Evolutionary conservation across 64 coral and sea anemone genomes (phyloP), one percentile per base, ranked within the genome.

Genomic region (Montipora foliosa): DNA sequence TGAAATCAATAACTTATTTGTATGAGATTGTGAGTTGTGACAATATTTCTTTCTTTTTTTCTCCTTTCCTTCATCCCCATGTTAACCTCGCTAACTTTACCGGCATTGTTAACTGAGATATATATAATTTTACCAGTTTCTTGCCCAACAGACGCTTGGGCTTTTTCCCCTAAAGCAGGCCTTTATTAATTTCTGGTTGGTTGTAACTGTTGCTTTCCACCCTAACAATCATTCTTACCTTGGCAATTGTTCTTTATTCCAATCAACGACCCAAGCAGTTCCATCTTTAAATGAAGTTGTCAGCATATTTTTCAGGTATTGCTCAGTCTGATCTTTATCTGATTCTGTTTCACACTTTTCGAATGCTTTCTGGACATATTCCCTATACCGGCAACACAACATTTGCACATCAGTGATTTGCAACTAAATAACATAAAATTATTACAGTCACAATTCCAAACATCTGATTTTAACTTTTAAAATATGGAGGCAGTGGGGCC

Each of bases 361-460:
- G 92, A 98, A 98, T 6, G 94, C 94, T 87, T 92, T 83, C 84
- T 98, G 97, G 3, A 98, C 97, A 87, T 94, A 98, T 50, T 98
- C 97, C 83, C 97, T 98, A 67, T 2, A 37, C 4, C 44, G 3
- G 0, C 21, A 76, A 13, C 11, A 64, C 9, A 64, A 0, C 9
- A 64, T 64, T 4, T 64, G 61, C 14, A 16, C 61, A 64, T 14
- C 61, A 64, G 61, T 15, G 61, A 64, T 7, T 12, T 64, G 61
- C 14, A 4, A 64, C 14, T 17, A 64, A 11, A 64, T 16, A 12
- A 14, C 14, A 11, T 12, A 5, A 57, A 8, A 57, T 6, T 37
- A 37, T 37, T 37, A 37, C 37, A 37, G 0, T 37, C 37, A 37
- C 37, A 37, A 37, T 37, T 37, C 2, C 37, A 37, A 2, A 37